phyloP scores from a whole-genome alignment of 2,797 vertebrate genomes.

The Margarornis squamiger region DNA sequence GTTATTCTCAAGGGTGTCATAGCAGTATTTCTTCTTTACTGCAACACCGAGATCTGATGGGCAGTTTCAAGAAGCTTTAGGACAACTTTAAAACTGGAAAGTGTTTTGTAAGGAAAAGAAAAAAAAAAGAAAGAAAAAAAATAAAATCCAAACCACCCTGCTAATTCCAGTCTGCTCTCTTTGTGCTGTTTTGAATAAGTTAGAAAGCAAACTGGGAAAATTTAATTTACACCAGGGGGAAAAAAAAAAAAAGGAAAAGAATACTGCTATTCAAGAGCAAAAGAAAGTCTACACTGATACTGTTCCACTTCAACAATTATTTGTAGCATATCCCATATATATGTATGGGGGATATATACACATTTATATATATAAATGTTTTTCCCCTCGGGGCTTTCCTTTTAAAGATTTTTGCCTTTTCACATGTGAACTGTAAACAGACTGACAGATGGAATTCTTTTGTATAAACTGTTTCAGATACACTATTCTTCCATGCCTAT shows the following conservation, averaged over 20 bases:
- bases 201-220: slow-evolving; percentile 63
- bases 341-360: background rate
- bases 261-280: background rate
- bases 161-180: slow-evolving; percentile 33
- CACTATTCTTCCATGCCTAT: slow-evolving; percentile 71
- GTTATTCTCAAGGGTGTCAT: slow-evolving; percentile 55
- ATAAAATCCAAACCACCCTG: background rate
- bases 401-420: slow-evolving; percentile 75
- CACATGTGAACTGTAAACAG: slow-evolving; percentile 78
- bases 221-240: slow-evolving; percentile 39
- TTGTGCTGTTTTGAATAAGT: slow-evolving; percentile 51
- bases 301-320: slow-evolving; percentile 53
- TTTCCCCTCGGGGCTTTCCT: slow-evolving; percentile 42
- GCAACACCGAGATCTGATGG: slow-evolving; percentile 4
- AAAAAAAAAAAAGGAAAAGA: background rate
- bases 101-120: background rate
- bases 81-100: background rate
- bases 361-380: slow-evolving; percentile 1
- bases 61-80: background rate
- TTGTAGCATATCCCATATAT: slow-evolving; percentile 38
- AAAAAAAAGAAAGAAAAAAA: accelerated
- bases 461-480: slow-evolving; percentile 78
- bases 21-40: slow-evolving; percentile 54
- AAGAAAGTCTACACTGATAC: background rate
- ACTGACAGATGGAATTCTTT: slow-evolving; percentile 79